Evolutionary conservation across 2,888 invertebrate genomes (phyloP).

Genomic region (Notodonta ziczac): DNA sequence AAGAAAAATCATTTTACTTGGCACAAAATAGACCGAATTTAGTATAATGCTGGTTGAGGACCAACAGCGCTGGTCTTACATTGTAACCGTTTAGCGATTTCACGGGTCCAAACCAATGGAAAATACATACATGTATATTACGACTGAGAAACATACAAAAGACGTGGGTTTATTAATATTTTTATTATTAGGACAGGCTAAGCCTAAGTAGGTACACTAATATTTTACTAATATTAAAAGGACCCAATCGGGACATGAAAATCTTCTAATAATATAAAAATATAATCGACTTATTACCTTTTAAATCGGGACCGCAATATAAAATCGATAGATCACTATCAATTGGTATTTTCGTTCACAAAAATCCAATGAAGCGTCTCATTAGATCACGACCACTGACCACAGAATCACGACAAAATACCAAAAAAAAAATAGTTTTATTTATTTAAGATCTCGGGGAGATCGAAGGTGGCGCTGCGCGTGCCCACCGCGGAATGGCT

Average conservation of each 20-base stretch:
- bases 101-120: no score
- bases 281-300: constrained; percentile 17
- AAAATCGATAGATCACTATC: constrained; percentile 40
- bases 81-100: no score
- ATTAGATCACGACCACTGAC: constrained; percentile 40
- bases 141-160: no score
- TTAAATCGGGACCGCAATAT: constrained; percentile 4
- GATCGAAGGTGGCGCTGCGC: constrained; percentile 44
- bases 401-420: constrained; percentile 30
- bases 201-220: not conserved
- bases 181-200: no score
- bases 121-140: no score
- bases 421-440: constrained; percentile 28
- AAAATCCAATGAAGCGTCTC: constrained; percentile 52
- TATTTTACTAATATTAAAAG: not conserved
- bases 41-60: no score
- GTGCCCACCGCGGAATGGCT: constrained; percentile 60
- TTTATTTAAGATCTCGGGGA: constrained; percentile 32
- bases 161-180: no score
- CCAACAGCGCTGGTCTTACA: no score
- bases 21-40: no score
- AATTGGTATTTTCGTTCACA: constrained; percentile 46
- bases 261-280: constrained; percentile 13
- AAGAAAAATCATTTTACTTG: no score
- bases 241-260: constrained; percentile 15